phyloP scores from a whole-genome alignment of 53 echinoderm and acorn worm species.

The Stichopus horrens region DNA sequence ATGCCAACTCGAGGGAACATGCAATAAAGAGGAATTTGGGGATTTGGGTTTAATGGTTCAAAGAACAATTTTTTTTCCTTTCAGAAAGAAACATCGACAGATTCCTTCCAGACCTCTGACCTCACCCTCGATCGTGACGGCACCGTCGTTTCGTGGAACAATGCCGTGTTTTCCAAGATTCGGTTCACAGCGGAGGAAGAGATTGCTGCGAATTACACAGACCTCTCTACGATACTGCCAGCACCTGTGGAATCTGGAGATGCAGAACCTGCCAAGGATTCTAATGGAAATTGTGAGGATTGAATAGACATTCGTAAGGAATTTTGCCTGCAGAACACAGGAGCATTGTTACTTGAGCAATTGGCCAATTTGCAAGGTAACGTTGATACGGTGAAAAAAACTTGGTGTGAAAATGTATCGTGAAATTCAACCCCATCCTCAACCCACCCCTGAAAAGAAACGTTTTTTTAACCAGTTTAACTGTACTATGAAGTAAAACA shows the following conservation, averaged over 20 bases:
- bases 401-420: too few relatives aligned
- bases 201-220: constrained; percentile 58
- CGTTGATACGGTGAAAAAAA: too few relatives aligned
- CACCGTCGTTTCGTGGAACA: constrained; percentile 80
- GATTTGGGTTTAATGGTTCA: too few relatives aligned
- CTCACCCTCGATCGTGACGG: constrained; percentile 61
- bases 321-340: too few relatives aligned
- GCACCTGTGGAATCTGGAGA: constrained; percentile 7
- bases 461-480: too few relatives aligned
- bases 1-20: too few relatives aligned
- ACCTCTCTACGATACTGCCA: constrained; percentile 60
- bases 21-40: too few relatives aligned
- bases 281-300: constrained; percentile 1
- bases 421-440: too few relatives aligned
- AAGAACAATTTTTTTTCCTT: background rate
- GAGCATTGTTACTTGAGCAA: too few relatives aligned
- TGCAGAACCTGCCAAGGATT: background rate
- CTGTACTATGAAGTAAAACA: too few relatives aligned
- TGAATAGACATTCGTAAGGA: background rate
- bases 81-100: constrained; percentile 75
- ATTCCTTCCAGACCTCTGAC: constrained; percentile 82
- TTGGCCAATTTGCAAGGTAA: too few relatives aligned
- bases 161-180: constrained; percentile 69
- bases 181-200: constrained; percentile 78
- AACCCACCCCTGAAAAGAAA: too few relatives aligned